These are phyloP conservation scores for Drosophila kepulauana DNA, from an alignment of 1,140 invertebrate genomes.

Conservation along the genomic window DNA sequence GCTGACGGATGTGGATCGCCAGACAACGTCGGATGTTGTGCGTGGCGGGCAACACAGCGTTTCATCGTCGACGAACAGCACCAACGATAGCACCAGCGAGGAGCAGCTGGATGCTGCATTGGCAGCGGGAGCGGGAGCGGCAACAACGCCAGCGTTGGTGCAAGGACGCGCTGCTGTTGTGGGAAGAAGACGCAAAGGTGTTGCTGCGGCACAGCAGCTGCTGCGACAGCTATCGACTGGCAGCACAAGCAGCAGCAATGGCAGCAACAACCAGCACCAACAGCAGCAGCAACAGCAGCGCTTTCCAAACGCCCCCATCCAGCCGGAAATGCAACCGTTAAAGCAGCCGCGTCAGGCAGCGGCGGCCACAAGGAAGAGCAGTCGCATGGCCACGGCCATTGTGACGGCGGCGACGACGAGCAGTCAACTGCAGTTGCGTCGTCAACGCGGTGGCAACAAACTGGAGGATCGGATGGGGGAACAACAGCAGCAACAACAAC, in stretches of 20 bases:
- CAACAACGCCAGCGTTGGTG: background rate
- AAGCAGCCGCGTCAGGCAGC: slow-evolving; percentile 37
- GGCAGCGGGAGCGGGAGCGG: background rate
- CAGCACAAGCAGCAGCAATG: slow-evolving; percentile 43
- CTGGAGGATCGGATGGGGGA: slow-evolving; percentile 85
- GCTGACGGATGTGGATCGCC: slow-evolving; percentile 85
- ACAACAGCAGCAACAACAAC: slow-evolving; percentile 26
- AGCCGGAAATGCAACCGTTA: slow-evolving; percentile 74
- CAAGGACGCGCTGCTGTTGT: slow-evolving; percentile 59
- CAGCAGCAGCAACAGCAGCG: slow-evolving; percentile 62
- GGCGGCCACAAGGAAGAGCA: slow-evolving; percentile 74
- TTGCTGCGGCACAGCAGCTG: slow-evolving; percentile 2
- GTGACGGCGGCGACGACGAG: slow-evolving; percentile 77
- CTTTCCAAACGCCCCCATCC: slow-evolving; percentile 84
- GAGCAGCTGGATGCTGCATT: slow-evolving; percentile 25
- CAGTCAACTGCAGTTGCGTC: slow-evolving; percentile 66
- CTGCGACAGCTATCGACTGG: slow-evolving; percentile 61
- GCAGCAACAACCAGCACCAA: slow-evolving; percentile 19
- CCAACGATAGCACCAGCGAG: slow-evolving; percentile 74
- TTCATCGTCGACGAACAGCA: slow-evolving; percentile 51
- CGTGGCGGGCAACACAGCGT: slow-evolving; percentile 60
- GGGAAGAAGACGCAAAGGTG: slow-evolving; percentile 55
- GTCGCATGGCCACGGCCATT: slow-evolving; percentile 42
- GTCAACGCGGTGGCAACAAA: slow-evolving; percentile 54
- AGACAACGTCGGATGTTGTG: slow-evolving; percentile 75